Evolutionary conservation across 2,888 invertebrate genomes (phyloP), one percentile per base, ranked within the genome.

Genomic region (Erynnis tages): DNA sequence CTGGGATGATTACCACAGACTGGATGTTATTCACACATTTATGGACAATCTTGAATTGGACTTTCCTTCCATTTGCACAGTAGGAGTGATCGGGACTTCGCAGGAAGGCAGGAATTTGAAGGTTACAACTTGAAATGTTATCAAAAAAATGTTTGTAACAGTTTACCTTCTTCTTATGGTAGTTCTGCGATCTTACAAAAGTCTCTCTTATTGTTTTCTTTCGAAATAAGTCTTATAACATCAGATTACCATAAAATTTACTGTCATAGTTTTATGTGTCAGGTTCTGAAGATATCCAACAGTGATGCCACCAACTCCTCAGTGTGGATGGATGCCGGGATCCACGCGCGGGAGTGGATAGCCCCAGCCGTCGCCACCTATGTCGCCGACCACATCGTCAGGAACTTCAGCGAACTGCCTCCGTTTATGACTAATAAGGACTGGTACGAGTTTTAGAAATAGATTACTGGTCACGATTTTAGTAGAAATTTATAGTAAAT

Each of bases 281-380:
- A 90, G 90, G 70, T 89, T 29, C 60, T 90, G 10, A 91, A 93
- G 67, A 92, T 95, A 59, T 95, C 95, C 1, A 94, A 94, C 71
- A 93, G 94, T 45, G 86, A 92, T 25, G 76, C 90, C 0, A 81
- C 76, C 5, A 94, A 93, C 54, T 89, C 91, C 2, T 91, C 92
- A 0, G 87, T 95, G 21, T 95, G 95, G 94, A 89, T 94, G 56
- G 94, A 94, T 69, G 94, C 94, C 2, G 96, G 96, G 4, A 96
- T 96, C 60, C 97, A 97, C 71, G 96, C 96, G 1, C 91, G 97
- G 35, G 98, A 98, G 90, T 98, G 96, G 96, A 95, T 96, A 55
- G 94, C 94, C 0, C 95, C 96, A 0, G 95, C 96, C 0, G 91
- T 94, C 0, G 94, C 94, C 2, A 94, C 95, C 0, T 96, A 92